Evolutionary conservation across 2,113 vertebrate species (phyloP), one percentile per base, ranked within the genome.

Genomic region (Lagenorhynchus albirostris): DNA sequence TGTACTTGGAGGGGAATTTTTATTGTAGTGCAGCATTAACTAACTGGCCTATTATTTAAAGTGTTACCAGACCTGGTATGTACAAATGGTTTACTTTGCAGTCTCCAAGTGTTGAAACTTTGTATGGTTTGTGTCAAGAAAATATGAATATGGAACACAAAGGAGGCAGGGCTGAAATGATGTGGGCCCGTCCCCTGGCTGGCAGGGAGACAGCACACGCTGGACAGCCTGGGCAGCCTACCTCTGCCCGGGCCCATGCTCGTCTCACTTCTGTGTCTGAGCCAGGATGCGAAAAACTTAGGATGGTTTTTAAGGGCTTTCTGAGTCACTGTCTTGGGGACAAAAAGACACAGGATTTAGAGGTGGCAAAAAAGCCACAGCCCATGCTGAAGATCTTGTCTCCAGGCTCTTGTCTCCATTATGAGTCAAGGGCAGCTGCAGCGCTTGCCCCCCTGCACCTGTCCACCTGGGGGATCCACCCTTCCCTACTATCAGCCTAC

Each of bases 1-100:
- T 99, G 98, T 98, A 98, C 98, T 99, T 98, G 98, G 98, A 98
- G 95, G 98, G 98, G 98, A 98, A 98, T 98, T 98, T 98, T 98
- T 98, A 98, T 98, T 98, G 98, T 98, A 99, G 98, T 98, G 98
- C 98, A 98, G 98, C 98, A 98, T 99, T 99, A 99, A 99, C 99
- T 99, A 99, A 98, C 98, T 97, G 98, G 97, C 97, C 98, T 98
- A 99, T 99, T 99, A 99, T 98, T 98, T 98, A 99, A 99, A 99
- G 99, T 99, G 98, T 99, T 99, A 98, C 99, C 99, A 99, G 99
- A 99, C 98, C 98, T 98, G 99, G 99, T 99, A 99, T 99, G 99
- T 98, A 98, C 98, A 98, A 99, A 99, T 98, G 98, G 98, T 99
- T 99, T 99, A 99, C 98, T 98, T 98, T 99, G 98, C 98, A 97